Conservation (phyloP, 2,113 vertebrate genomes). For the Lota lota region DNA sequence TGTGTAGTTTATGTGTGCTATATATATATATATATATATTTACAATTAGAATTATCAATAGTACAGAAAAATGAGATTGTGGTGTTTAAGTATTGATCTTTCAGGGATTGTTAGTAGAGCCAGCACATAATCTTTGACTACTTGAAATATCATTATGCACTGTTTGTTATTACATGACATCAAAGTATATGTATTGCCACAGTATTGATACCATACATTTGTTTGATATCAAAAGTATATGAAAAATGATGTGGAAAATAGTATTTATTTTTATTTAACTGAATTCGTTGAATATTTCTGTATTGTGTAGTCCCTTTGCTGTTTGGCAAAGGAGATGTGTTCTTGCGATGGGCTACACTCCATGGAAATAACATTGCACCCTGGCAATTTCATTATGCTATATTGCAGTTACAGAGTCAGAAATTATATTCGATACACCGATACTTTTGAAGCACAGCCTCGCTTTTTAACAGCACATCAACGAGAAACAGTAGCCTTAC, state of each 20-base stretch:
- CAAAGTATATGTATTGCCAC: not conserved
- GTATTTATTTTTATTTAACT: not conserved
- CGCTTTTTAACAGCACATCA: conserved; percentile 23
- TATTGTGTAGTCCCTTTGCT: not conserved
- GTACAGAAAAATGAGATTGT: too few species aligned
- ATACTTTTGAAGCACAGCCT: conserved; percentile 44
- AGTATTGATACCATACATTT: not conserved
- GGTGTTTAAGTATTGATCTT: not conserved
- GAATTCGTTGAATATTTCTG: conserved; percentile 1
- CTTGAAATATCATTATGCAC: not conserved
- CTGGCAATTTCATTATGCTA: too few species aligned
- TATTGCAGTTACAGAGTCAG: too few species aligned
- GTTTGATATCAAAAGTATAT: not conserved
- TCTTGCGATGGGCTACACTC: too few species aligned
- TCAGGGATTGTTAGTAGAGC: not conserved
- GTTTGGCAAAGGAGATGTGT: too few species aligned
- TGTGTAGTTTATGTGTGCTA: not conserved
- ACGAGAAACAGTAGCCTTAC: conserved; percentile 24
- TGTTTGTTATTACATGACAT: not conserved
- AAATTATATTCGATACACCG: conserved; percentile 9
- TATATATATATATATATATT: too few species aligned
- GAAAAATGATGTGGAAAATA: not conserved
- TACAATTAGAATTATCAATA: too few species aligned
- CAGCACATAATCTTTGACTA: not conserved
- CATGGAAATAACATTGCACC: not conserved